phyloP scores from a whole-genome alignment of 2,113 vertebrate genomes.

The Gymnogyps californianus region DNA sequence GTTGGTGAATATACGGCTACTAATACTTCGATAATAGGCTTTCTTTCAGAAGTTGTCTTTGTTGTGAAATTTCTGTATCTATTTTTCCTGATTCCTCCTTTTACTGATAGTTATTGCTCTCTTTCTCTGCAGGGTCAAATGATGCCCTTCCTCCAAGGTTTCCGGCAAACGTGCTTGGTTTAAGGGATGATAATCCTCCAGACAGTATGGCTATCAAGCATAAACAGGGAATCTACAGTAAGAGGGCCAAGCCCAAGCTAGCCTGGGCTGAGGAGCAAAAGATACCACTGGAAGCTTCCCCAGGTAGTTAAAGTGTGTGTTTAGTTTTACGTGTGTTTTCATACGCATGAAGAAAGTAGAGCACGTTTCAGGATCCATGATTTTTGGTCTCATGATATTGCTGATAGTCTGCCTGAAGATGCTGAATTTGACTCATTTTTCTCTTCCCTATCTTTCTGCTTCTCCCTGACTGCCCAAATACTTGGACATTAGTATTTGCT shows the following conservation, averaged over 20 bases:
- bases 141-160: constrained; percentile 78
- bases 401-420: neutral
- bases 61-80: neutral
- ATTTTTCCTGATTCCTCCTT: neutral
- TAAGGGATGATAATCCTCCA: constrained; percentile 27
- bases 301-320: constrained; percentile 30
- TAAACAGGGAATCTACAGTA: constrained; percentile 76
- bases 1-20: neutral
- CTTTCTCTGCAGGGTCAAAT: constrained; percentile 76
- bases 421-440: neutral
- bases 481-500: too few relatives aligned
- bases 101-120: neutral
- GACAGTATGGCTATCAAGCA: constrained; percentile 54
- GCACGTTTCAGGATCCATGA: accelerated
- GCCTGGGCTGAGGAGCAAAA: constrained; percentile 6
- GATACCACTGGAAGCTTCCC: neutral
- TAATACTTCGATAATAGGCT: neutral
- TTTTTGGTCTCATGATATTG: neutral
- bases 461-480: neutral
- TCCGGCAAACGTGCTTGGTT: constrained; percentile 60
- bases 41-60: neutral
- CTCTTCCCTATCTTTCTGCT: neutral
- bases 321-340: neutral
- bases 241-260: constrained; percentile 27
- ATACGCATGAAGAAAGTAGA: neutral